Evolutionary conservation across 1,140 invertebrate species (phyloP).

Genomic region (Bradynema listronoti): DNA sequence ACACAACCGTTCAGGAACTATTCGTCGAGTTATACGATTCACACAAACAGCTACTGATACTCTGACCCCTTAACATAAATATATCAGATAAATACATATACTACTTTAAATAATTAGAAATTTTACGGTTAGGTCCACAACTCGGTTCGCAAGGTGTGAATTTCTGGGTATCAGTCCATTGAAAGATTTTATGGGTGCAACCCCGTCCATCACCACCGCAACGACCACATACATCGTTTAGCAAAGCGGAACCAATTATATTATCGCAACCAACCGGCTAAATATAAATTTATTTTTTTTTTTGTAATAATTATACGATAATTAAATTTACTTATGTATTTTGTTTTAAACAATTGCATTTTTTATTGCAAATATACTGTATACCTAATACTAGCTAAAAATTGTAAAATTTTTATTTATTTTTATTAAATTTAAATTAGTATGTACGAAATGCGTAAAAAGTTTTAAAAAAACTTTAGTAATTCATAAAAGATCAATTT

Average conservation of each 20-base stretch:
- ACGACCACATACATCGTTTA: constrained; percentile 43
- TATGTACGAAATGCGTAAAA: too few relatives aligned
- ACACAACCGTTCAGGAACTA: constrained; percentile 49
- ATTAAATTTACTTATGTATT: too few relatives aligned
- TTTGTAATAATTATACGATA: too few relatives aligned
- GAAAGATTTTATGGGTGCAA: constrained; percentile 39
- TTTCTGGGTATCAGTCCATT: constrained; percentile 44
- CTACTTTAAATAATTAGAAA: background rate
- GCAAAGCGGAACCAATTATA: constrained; percentile 42
- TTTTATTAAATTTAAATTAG: too few relatives aligned
- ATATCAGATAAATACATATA: constrained; percentile 6
- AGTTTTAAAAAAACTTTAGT: too few relatives aligned
- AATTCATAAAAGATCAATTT: too few relatives aligned
- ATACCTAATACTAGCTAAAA: too few relatives aligned
- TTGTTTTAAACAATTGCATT: too few relatives aligned
- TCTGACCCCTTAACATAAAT: constrained; percentile 24
- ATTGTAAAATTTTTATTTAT: too few relatives aligned
- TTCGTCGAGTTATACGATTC: constrained; percentile 37
- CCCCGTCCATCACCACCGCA: constrained; percentile 45
- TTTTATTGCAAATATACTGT: too few relatives aligned
- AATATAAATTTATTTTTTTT: constrained; percentile 20
- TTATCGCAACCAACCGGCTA: constrained; percentile 44
- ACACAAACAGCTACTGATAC: constrained; percentile 50
- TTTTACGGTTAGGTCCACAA: constrained; percentile 39
- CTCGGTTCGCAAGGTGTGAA: constrained; percentile 45